Evolutionary conservation across 1,140 invertebrate genomes (phyloP).

Genomic region (Euwallacea similis): DNA sequence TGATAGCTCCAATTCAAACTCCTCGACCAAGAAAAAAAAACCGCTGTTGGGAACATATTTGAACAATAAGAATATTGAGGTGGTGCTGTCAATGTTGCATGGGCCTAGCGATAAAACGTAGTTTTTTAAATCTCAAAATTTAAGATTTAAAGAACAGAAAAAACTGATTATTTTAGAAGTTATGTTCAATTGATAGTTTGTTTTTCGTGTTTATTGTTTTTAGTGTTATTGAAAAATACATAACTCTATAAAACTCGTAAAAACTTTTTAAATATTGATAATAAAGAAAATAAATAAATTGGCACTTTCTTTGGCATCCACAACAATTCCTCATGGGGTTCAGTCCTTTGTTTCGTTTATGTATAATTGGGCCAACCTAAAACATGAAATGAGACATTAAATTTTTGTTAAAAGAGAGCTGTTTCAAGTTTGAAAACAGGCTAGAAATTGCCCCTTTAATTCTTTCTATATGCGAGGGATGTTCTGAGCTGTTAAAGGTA

Average conservation of each 20-base stretch:
- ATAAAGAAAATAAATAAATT: neutral
- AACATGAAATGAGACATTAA: too few relatives aligned
- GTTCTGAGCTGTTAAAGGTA: too few relatives aligned
- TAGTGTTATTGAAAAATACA: neutral
- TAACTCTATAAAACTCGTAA: neutral
- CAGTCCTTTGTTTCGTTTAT: too few relatives aligned
- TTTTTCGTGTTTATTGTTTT: neutral
- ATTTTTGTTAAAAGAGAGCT: too few relatives aligned
- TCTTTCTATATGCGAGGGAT: too few relatives aligned
- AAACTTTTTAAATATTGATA: too few relatives aligned
- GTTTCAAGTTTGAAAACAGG: too few relatives aligned
- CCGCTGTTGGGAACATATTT: neutral
- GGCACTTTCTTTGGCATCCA: constrained; percentile 6
- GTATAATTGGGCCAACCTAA: too few relatives aligned
- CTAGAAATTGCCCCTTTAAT: too few relatives aligned
- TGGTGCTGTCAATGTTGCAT: constrained; percentile 17
- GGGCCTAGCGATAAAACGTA: constrained; percentile 11
- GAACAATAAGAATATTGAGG: constrained; percentile 17
- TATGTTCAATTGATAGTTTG: neutral
- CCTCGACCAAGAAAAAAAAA: constrained; percentile 17
- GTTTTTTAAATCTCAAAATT: neutral
- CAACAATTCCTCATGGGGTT: neutral
- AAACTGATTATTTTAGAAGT: too few relatives aligned
- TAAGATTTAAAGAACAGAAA: too few relatives aligned
- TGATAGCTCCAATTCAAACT: constrained; percentile 26